Evolutionary conservation across 2,888 invertebrate species (phyloP), one percentile per base, ranked within the genome.

Genomic region (Ophioninae sp.): DNA sequence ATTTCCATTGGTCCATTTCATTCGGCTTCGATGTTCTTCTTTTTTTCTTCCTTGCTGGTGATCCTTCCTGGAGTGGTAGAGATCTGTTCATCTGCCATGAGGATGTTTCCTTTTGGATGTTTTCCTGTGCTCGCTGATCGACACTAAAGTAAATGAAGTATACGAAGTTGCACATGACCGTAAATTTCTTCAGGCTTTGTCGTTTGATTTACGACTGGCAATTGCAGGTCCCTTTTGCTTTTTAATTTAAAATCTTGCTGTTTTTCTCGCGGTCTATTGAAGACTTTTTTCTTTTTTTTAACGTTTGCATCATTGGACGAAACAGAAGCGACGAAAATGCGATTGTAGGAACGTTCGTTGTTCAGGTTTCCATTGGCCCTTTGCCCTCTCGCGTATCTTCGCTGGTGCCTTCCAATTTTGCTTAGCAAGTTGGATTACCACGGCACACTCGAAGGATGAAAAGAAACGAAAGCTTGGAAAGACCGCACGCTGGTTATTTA

Each of bases 331-430:
- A 20, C 58, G 81, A 71, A 81, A 85, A 80, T 58, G 75, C 69
- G 83, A 80, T 75, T 63, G 83, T 78, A 82, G 81, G 81, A 82
- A 79, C 83, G 83, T 81, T 76, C 56, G 41, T 58, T 58, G 20
- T 30, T 23, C 23, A 5, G 20, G 58, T 58, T 51, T 37, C 10
- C 7, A 30, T 30, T 30, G 13, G 10, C 20, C 65, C 65, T 63
- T 61, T 56, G 3, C 58, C 20, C 17, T 59, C 44, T 58, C n/a
- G 8, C n/a, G 13, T 23, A 65, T 73, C 72, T 56, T 41, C 8
- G 51, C 64, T 23, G 30, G 17, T 39, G 37, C 69, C 56, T 75
- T 41, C 69, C 72, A 22, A 44, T 41, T n/a, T 84, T 75, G 41
- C 78, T 44, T n/a, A 61, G 71, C 67, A 41, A 74, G 61, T 78